Evolutionary conservation across 2,888 invertebrate species (phyloP), one percentile per base, ranked within the genome.

Genomic region (Microdon myrmicae): DNA sequence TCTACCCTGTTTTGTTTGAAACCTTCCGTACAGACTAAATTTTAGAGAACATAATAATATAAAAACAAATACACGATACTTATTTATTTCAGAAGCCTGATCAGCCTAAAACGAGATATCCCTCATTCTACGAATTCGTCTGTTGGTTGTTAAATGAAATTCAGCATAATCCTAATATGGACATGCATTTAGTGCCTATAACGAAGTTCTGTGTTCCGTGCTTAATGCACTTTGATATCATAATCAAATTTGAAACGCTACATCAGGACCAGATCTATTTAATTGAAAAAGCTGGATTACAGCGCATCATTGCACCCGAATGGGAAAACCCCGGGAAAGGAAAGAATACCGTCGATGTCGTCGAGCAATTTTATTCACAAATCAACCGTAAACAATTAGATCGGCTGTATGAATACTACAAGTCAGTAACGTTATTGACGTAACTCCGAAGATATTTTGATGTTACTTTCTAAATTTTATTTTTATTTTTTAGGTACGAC

Each of bases 161-260:
- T 56, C 82, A 81, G 69, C 72, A 72, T 14, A 75, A 76, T 68
- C 83, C 82, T 55, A 82, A 82, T 4, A 81, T 91, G 68, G 92
- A 93, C 75, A 92, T 92, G 90, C 92, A 92, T 75, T 92, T 92
- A 88, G 89, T 90, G n/a, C 90, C 92, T 0, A 87, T 90, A 69
- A 87, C 88, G 0, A 86, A 86, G 72, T 92, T 92, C 77, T 93
- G 92, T 75, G 92, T 92, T 20, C 92, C 92, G 0, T 92, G 92
- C 79, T 87, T 90, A 81, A 89, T 91, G 70, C 85, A 88, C 73
- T 90, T 92, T 72, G 89, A 90, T 75, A 83, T 91, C 41, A 88
- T 92, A 70, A 84, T 90, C 51, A 92, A 92, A 81, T 92, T 90
- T 71, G 92, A 92, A 78, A 91, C 91, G 8, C 81, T 92, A 38